Conservation (phyloP, 1,140 invertebrate species). For the Uloborus diversus region DNA sequence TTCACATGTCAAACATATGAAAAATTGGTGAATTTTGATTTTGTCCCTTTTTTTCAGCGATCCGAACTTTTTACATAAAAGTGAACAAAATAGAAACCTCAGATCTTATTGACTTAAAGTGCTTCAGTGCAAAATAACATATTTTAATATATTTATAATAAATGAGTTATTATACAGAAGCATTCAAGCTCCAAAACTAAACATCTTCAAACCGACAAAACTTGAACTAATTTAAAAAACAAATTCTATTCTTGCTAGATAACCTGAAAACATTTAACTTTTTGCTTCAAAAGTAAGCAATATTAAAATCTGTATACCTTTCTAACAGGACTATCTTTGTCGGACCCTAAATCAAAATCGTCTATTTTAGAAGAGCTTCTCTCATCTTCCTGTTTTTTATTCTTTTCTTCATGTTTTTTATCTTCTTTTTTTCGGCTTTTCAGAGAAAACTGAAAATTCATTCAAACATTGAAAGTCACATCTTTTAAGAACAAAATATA, state of each 20-base stretch:
- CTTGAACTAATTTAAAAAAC: too few species aligned
- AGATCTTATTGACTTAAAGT: too few species aligned
- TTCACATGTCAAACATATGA: too few species aligned
- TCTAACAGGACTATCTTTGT: slow-evolving; percentile 24
- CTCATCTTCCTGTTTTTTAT: slow-evolving; percentile 21
- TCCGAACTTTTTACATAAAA: too few species aligned
- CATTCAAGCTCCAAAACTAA: background rate
- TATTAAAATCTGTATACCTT: background rate
- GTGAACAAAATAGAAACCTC: too few species aligned
- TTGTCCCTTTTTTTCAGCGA: too few species aligned
- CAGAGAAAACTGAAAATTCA: slow-evolving; percentile 18
- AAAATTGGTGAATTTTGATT: too few species aligned
- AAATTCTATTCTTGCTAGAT: too few species aligned
- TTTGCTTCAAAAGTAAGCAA: too few species aligned
- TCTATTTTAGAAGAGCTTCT: slow-evolving; percentile 27
- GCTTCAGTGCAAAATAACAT: too few species aligned
- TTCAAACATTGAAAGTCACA: background rate
- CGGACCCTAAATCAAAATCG: slow-evolving; percentile 25
- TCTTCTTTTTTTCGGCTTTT: slow-evolving; percentile 35
- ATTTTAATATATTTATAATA: background rate
- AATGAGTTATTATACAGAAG: background rate
- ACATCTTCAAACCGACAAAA: background rate
- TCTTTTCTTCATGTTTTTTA: slow-evolving; percentile 8
- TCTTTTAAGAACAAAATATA: background rate
- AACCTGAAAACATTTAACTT: too few species aligned